Base-by-base conservation (phyloP, 2,888 invertebrate species). In the Mesorhabditis sp. region DNA sequence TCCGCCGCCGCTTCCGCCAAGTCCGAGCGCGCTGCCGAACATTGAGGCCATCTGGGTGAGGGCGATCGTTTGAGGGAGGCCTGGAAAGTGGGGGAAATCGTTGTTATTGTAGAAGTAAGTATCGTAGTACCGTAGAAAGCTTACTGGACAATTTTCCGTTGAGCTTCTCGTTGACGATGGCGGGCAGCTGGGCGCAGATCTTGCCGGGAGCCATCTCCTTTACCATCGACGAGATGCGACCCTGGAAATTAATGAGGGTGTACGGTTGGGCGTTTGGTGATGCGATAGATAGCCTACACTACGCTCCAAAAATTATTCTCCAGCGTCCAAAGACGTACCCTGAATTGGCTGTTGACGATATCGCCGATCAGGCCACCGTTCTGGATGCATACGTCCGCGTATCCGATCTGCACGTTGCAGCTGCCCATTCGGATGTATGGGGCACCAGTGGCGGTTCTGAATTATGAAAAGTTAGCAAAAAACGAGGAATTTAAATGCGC, bases 351-450 rank as follows among this genome's bases (percentile, higher is more conserved):
- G 77, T 83, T 83, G 63, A 79, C 80, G 70, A 83, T 76, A 62
- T 82, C 80, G 67, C 83, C 83, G 65, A 83, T 74, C 13, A 83
- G 74, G 43, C 83, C 83, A 67, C 82, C 83, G 70, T 83, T 83
- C 72, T 82, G 78, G 61, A 83, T 83, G 73, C 78, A 83, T 4
- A 78, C 81, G 70, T 83, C 82, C 7, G 81, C 77, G 68, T 82
- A 83, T 15, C 82, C 82, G 58, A 83, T 74, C 28, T 75, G 74
- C 65, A 76, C 75, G 66, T 75, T 69, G 65, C 80, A 83, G 64
- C 78, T 78, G 62, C 75, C 67, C 41, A 83, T 67, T 45, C 80
- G 66, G n/a, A 82, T 71, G 58, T 70, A 76, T 13, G 79, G 75
- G 4, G 77, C 77, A 44, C 73, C 75, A 42, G 74, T 71, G 10